These are phyloP conservation scores for Rhadinocentrus ornatus DNA, from an alignment of 2,797 vertebrate genomes.

Conservation along the genomic window DNA sequence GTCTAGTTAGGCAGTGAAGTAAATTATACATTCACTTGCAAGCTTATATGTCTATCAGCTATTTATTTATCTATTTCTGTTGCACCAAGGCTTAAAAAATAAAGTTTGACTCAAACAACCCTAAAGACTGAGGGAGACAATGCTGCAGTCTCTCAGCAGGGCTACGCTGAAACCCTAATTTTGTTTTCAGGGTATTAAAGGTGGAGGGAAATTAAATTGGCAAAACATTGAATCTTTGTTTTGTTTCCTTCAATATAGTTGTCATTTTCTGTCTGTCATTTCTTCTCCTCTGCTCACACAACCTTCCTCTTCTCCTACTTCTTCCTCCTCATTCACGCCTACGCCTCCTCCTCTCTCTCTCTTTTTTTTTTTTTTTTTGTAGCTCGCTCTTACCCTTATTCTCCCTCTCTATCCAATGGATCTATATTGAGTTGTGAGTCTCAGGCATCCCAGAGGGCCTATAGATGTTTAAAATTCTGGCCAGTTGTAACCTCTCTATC, in stretches of 20 bases:
- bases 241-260: constrained; percentile 54
- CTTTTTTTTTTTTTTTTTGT: constrained; percentile 1
- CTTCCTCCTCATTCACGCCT: neutral
- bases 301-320: too few species aligned
- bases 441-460: constrained; percentile 58
- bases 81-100: constrained; percentile 13
- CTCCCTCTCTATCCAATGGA: constrained; percentile 48
- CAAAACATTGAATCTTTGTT: constrained; percentile 69
- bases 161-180: constrained; percentile 34
- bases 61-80: constrained; percentile 29
- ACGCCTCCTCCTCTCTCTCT: neutral
- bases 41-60: constrained; percentile 25
- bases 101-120: constrained; percentile 37
- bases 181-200: constrained; percentile 25
- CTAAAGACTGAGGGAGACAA: constrained; percentile 21
- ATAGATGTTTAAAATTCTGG: constrained; percentile 81
- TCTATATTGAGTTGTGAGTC: constrained; percentile 76
- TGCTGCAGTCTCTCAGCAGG: constrained; percentile 22
- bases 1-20: constrained; percentile 8
- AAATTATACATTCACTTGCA: constrained; percentile 24
- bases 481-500: constrained; percentile 80
- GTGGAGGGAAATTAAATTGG: constrained; percentile 63
- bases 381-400: constrained; percentile 41
- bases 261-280: constrained; percentile 23
- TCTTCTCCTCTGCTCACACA: neutral